Base-by-base conservation (phyloP, 2,113 vertebrate genomes). In the Tachuris rubrigastra region DNA sequence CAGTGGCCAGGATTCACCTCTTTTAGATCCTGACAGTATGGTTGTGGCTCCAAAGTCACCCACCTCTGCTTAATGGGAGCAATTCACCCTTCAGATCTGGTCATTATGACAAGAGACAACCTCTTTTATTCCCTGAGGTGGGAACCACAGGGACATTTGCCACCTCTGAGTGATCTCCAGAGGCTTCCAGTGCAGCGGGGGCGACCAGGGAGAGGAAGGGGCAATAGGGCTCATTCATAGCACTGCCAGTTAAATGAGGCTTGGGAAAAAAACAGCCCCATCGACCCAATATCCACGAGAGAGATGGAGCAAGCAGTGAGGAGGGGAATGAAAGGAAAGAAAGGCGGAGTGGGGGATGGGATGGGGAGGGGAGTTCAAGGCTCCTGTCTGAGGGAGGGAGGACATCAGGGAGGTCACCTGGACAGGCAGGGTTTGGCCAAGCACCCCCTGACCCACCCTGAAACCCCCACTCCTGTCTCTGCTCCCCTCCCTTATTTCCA, bases 201-300 rank as follows among this genome's bases (percentile, higher is more conserved):
- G 12, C 37, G 27, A 50, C 73, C 68, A 73, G 52, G 56, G 49
- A 4, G 18, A 68, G 79, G 30, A 19, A 5, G 35, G 53, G 49
- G 72, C 6, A 23, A 27, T 0, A 4, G 33, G 47, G 37, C 25
- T 89, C 0, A 3, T 63, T 77, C 49, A 37, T 0, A 5, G 75
- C 73, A 80, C 58, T 9, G 10, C n/a, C 0, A 3, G 67, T 53
- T 90, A 67, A 90, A 77, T 25, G 85, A 67, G 47, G 46, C 77
- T 62, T 74, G 77, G 75, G 69, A 16, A 60, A 73, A 66, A 66
- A 42, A 10, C 13, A 69, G 25, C 49, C 59, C 55, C 46, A 53
- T 6, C 0, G 4, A 67, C 39, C 62, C 4, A 2, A 35, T 19
- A 30, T 6, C 53, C 27, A 7, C 0, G 2, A 63, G 74, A 81